Base-by-base conservation (phyloP, 1,140 invertebrate species). In the Gonatopus flavifemur region DNA sequence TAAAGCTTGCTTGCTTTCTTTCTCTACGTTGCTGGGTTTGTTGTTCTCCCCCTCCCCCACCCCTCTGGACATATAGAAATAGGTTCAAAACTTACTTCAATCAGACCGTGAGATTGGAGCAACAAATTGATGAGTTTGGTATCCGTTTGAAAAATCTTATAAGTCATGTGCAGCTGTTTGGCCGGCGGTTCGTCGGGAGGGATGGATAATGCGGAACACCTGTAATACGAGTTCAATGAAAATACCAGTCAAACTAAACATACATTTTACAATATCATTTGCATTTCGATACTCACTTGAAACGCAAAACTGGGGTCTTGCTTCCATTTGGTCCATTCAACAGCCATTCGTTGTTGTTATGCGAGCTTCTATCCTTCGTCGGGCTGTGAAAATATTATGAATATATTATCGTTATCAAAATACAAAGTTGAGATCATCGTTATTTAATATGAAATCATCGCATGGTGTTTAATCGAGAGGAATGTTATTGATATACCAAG, bases 101-200 rank as follows among this genome's bases (percentile, higher is more conserved):
- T 77, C 16, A 91, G 75, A 4, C 88, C 89, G 70, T 91, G 88
- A 12, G 87, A 84, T 62, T 87, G 83, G 5, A 91, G 80, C 35
- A 91, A 73, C 55, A 87, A 83, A 53, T 84, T 82, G 22, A 91
- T 78, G 24, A 91, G 78, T 69, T 88, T 90, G 0, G 88, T 89
- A 74, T 91, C 88, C 8, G 88, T 87, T 74, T 90, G 88, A 47
- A 87, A 81, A 59, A 89, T 86, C 71, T 90, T 90, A 70, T 89
- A 91, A 1, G 86, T 88, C 65, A 90, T 87, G 64, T 88, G 86
- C n/a, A 91, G 70, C 28, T 85, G 80, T 37, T 83, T 80, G 0
- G 86, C 89, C 3, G 88, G 89, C 28, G 79, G 69, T 12, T 77
- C 65, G 54, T 73, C 64, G 13, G 78, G 79, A 8, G 76, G 74